Evolutionary conservation across 2,113 vertebrate genomes (phyloP), one percentile per base, ranked within the genome.

Genomic region (Lepidothrix coronata): DNA sequence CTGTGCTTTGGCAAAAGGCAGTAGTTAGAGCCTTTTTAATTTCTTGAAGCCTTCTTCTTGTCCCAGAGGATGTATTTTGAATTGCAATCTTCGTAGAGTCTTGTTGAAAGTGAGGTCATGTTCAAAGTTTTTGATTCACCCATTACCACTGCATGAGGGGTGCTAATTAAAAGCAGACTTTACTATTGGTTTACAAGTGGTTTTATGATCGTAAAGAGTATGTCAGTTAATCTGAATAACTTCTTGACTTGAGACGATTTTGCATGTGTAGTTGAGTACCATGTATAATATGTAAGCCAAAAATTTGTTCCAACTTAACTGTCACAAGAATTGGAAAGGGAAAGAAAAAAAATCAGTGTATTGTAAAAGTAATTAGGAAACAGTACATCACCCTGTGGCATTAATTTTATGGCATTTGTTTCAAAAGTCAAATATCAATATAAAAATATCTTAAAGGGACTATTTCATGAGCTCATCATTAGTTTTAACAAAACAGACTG

Each of bases 91-190:
- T 55, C 70, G 41, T 14, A 55, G 33, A 52, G 8, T 76, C 19
- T 14, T 9, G 3, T 5, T 49, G 46, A 73, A 68, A 67, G 3
- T 55, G 44, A 84, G 51, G 28, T 88, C 37, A 79, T 22, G 48
- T 27, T 88, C 20, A 21, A 6, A 27, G 51, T 54, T 91, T 70
- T 37, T 73, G 43, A 85, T 52, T 75, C 13, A 20, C 11, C 9
- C 8, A 65, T 48, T 12, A n/a, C 25, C 12, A 22, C 8, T 39
- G 15, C 5, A 44, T 0, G 2, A 88, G 16, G 55, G 8, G 4
- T 59, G 35, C 8, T 79, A 58, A 61, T 75, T 37, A 57, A 11
- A 9, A 76, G 13, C 8, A 85, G 59, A 72, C 2, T 1, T 79
- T 85, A 51, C 15, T 54, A 5, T 63, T 72, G 37, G 17, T 49